These are phyloP conservation scores for Ageneiosus marmoratus DNA, from an alignment of 2,113 vertebrate genomes.

Conservation along the genomic window DNA sequence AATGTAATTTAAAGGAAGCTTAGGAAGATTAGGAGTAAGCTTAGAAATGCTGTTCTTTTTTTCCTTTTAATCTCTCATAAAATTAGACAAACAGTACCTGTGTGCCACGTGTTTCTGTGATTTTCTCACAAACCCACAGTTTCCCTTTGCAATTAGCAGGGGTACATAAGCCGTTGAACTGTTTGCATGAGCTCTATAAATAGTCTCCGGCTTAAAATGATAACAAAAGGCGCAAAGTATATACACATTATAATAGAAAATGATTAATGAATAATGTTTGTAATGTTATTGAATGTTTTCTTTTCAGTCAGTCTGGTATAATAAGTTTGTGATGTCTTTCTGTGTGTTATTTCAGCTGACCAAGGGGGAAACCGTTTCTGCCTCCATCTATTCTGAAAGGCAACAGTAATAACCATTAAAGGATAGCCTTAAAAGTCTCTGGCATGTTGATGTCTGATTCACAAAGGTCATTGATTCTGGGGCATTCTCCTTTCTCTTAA, in stretches of 20 bases:
- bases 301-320: background rate
- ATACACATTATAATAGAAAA: background rate
- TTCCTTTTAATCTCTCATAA: constrained; percentile 9
- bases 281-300: background rate
- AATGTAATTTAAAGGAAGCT: background rate
- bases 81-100: background rate
- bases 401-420: constrained; percentile 84
- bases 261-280: too few species aligned
- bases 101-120: background rate
- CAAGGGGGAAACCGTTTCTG: constrained; percentile 60
- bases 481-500: constrained; percentile 76
- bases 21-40: background rate
- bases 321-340: background rate
- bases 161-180: background rate
- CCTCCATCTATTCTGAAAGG: constrained; percentile 74
- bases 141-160: constrained; percentile 25
- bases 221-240: background rate
- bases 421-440: constrained; percentile 84
- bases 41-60: constrained; percentile 15
- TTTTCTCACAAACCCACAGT: background rate
- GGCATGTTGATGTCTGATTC: constrained; percentile 88
- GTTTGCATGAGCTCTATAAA: background rate
- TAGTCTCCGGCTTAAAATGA: background rate
- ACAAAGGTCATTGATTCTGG: constrained; percentile 99
- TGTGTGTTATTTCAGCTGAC: constrained; percentile 57